Evolutionary conservation across 2,113 vertebrate genomes (phyloP), one percentile per base, ranked within the genome.

Genomic region (Lasiurus borealis): DNA sequence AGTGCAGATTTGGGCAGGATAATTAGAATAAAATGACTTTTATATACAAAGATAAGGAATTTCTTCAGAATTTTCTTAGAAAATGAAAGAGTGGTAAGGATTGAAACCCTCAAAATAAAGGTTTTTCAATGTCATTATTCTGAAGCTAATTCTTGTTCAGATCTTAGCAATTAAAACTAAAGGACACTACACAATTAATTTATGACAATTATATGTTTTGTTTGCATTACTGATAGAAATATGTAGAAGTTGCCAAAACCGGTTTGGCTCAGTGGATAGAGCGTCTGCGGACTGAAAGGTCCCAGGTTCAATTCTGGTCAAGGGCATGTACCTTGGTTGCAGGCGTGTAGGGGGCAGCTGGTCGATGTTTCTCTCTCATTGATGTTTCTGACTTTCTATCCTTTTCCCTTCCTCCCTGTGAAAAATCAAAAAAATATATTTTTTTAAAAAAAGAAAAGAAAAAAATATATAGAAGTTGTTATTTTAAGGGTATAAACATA

Each of bases 131-230:
- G 89, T 71, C 3, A 64, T n/a, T n/a, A n/a, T 73, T 84, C 72
- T 77, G 44, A 83, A 95, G 36, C n/a, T 77, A 86, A 36, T 66
- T 83, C 75, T 85, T 64, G 8, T 85, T 10, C 64, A 46, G 82
- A 84, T 62, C 27, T 97, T 95, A 88, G 82, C 64, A 90, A 27
- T 64, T 88, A 73, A 83, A 83, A 64, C 40, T 77, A 86, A 93
- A 18, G 40, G 23, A 0, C 15, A 80, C 29, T 73, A 40, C 16
- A 6, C 19, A 6, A 12, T 75, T 88, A 88, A 10, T 77, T 94
- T n/a, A 77, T 6, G 8, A 34, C 27, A 82, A 8, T 21, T 68
- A 18, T 9, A 36, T 81, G 54, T 90, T 78, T 93, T 91, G 23
- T 86, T 81, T 80, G 27, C 4, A 4, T 87, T 90, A 48, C 15